These are phyloP conservation scores for Ostrea edulis DNA, from an alignment of 1,140 invertebrate species.

Conservation along the genomic window DNA sequence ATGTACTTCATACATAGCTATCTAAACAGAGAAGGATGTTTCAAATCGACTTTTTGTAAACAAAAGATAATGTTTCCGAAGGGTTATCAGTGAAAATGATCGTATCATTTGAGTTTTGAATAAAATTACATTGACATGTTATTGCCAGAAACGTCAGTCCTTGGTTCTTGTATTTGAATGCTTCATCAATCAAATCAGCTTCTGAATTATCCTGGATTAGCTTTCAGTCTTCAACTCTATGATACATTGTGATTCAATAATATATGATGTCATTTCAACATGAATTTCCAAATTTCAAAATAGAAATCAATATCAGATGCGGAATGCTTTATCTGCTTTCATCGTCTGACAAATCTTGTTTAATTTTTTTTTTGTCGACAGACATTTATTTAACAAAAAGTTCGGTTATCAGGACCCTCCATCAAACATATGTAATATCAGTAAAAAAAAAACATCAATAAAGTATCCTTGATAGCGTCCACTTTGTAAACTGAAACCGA, in stretches of 20 bases:
- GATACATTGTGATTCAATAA: not conserved
- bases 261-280: not conserved
- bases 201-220: not conserved
- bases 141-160: not conserved
- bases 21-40: not conserved
- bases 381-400: not conserved
- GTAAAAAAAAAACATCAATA: not conserved
- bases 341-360: too few species aligned
- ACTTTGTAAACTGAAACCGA: not conserved
- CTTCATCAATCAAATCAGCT: not conserved
- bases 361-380: not conserved
- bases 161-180: not conserved
- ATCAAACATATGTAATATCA: not conserved
- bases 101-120: not conserved
- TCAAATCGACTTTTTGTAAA: not conserved
- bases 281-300: not conserved
- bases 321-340: not conserved
- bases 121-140: not conserved
- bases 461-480: not conserved
- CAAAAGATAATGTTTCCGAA: not conserved
- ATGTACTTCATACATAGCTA: not conserved
- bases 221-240: not conserved
- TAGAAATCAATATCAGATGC: conserved; percentile 14
- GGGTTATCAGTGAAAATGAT: not conserved
- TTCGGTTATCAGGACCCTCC: not conserved